A percentile compares a stretch with the other conserved stretches of the same genome.
Conservation (phyloP, 2,797 vertebrate species). For the Hydrocynus forskahlii region DNA sequence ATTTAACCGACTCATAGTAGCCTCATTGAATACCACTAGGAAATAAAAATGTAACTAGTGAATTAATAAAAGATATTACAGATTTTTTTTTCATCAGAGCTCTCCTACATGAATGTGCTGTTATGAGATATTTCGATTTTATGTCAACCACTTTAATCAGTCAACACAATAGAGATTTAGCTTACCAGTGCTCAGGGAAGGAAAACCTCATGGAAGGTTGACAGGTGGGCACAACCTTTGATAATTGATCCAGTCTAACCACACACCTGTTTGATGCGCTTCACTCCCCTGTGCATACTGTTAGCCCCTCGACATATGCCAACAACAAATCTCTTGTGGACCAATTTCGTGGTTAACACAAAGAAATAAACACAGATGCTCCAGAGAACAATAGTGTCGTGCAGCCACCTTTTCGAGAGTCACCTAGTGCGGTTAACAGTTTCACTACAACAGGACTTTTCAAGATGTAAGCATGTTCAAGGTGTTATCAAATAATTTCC, state of each 20-base stretch:
- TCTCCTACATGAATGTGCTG: neutral
- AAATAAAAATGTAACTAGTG: neutral
- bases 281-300: constrained; percentile 52
- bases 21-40: neutral
- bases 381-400: constrained; percentile 37
- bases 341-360: constrained; percentile 56
- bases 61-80: neutral
- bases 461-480: neutral
- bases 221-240: constrained; percentile 67
- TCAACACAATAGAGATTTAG: neutral
- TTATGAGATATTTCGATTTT: neutral
- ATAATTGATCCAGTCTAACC: constrained; percentile 62
- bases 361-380: constrained; percentile 61
- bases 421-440: neutral
- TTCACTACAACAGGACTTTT: neutral
- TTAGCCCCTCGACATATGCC: constrained; percentile 58
- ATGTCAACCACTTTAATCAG: neutral
- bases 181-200: neutral
- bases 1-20: neutral
- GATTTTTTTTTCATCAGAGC: neutral
- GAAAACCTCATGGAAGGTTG: constrained; percentile 41
- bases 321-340: constrained; percentile 52
- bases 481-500: neutral
- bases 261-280: constrained; percentile 57
- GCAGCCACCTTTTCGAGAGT: constrained; percentile 7